Conservation (phyloP, 2,797 vertebrate genomes). For the Neosalanx taihuensis region DNA sequence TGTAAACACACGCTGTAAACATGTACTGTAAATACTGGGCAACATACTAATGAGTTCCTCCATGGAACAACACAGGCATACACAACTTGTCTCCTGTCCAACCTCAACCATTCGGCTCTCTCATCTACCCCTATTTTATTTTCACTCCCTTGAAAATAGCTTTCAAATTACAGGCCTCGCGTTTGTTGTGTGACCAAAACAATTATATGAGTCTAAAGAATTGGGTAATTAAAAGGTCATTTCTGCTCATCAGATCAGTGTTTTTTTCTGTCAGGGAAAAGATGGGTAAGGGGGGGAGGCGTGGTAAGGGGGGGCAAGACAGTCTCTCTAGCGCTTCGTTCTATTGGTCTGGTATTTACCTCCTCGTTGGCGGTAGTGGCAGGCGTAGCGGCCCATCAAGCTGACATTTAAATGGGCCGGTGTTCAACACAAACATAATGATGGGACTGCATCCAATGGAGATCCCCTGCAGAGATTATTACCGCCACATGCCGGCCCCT, state of each 20-base stretch:
- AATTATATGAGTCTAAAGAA: slow-evolving; percentile 86
- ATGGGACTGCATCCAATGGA: slow-evolving; percentile 82
- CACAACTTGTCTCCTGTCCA: slow-evolving; percentile 17
- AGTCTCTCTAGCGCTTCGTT: slow-evolving; percentile 50
- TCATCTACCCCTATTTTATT: slow-evolving; percentile 54
- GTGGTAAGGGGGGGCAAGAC: not conserved
- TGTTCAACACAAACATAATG: slow-evolving; percentile 90
- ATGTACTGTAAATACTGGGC: slow-evolving; percentile 33
- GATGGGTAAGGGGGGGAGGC: not conserved
- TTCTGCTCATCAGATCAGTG: slow-evolving; percentile 78
- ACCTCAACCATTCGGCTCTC: slow-evolving; percentile 17
- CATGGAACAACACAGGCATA: slow-evolving; percentile 37
- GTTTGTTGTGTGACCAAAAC: slow-evolving; percentile 80
- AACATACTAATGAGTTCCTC: slow-evolving; percentile 34
- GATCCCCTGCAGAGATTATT: slow-evolving; percentile 90
- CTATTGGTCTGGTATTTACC: slow-evolving; percentile 78
- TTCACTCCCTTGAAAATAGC: slow-evolving; percentile 79
- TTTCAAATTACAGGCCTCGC: slow-evolving; percentile 79
- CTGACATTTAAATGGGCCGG: slow-evolving; percentile 95
- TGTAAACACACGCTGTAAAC: too few relatives aligned
- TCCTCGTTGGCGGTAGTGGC: slow-evolving; percentile 64
- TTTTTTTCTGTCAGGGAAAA: slow-evolving; percentile 4
- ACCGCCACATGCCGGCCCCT: slow-evolving; percentile 71
- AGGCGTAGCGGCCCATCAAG: slow-evolving; percentile 78
- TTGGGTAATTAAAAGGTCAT: slow-evolving; percentile 85